Conservation (phyloP, 2,797 vertebrate species). For the Botia kubotai region DNA sequence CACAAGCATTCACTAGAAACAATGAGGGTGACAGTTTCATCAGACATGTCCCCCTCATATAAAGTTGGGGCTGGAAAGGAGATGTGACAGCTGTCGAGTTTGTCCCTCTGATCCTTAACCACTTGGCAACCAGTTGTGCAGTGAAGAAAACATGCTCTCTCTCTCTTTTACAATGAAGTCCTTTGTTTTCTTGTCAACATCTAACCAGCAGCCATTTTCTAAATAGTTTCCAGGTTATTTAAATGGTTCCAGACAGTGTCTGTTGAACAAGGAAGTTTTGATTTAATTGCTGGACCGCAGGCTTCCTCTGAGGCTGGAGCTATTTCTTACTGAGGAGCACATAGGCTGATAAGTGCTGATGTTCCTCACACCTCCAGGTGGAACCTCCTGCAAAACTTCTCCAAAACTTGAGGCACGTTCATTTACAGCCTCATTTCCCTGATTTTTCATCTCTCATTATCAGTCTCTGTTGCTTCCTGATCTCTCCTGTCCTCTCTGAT, state of each 20-base stretch:
- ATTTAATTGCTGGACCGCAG: slow-evolving; percentile 76
- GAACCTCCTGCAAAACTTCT: slow-evolving; percentile 18
- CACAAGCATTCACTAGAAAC: slow-evolving; percentile 26
- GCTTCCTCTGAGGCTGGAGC: slow-evolving; percentile 70
- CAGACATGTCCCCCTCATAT: background rate
- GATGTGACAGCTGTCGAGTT: slow-evolving; percentile 71
- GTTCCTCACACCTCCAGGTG: slow-evolving; percentile 48
- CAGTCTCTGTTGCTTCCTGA: background rate
- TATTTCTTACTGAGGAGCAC: slow-evolving; percentile 66
- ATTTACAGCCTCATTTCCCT: slow-evolving; percentile 18
- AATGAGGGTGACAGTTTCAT: slow-evolving; percentile 35
- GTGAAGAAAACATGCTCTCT: slow-evolving; percentile 72
- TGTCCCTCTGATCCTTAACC: slow-evolving; percentile 73
- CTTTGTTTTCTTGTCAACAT: slow-evolving; percentile 80
- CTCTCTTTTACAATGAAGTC: slow-evolving; percentile 52
- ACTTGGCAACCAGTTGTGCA: slow-evolving; percentile 77
- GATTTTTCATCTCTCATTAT: slow-evolving; percentile 20
- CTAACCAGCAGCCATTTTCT: slow-evolving; percentile 79
- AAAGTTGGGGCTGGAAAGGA: slow-evolving; percentile 54
- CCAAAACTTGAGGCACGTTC: slow-evolving; percentile 24
- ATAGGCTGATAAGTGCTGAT: slow-evolving; percentile 38
- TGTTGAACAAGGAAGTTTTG: slow-evolving; percentile 77
- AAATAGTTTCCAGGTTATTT: slow-evolving; percentile 85
- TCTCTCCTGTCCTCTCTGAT: slow-evolving; percentile 27
- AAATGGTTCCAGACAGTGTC: slow-evolving; percentile 81